Base-by-base conservation (phyloP, 2,113 vertebrate species). In the Spermophilus dauricus region DNA sequence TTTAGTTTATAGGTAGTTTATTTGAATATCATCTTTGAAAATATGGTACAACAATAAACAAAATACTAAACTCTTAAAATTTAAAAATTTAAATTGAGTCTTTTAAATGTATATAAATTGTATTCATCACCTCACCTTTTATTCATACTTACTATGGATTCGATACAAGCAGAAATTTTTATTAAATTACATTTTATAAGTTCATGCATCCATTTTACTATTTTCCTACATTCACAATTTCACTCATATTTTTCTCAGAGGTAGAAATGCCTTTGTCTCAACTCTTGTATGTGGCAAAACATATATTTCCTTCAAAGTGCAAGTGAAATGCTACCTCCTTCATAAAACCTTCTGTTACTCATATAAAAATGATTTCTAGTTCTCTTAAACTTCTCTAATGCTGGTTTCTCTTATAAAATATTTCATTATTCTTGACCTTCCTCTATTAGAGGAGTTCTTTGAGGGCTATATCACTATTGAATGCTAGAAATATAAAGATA, bases 371-470 rank as follows among this genome's bases (percentile, higher is more conserved):
- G 13, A 88, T 28, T 18, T 88, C 56, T 78, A 37, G 22, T 94
- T 92, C 75, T 51, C 39, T 8, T 86, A 13, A 92, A 82, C 53
- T 73, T 34, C 4, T 37, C 51, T n/a, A 63, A 70, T 39, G 51
- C 30, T 69, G 28, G 37, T 51, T 77, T 77, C 26, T 70, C n/a
- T 88, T 81, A 61, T 28, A 61, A 89, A 86, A 65, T n/a, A 76
- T 65, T 89, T 76, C 70, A 67, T 77, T 81, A 8, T 96, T 89
- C 92, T 81, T 76, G 13, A 4, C 39, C 58, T 95, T 73, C 4
- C 11, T 22, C 37, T 45, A 16, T 37, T 69, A 70, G 4, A n/a
- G 22, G 10, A 94, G 34, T 39, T 85, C 39, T n/a, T 94, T 63
- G 16, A 92, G 39, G 12, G 11, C 8, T 37, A 8, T 58, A 75